Base-by-base conservation (phyloP, 92 coral and sea anemone genomes). In the Desmophyllum pertusum region DNA sequence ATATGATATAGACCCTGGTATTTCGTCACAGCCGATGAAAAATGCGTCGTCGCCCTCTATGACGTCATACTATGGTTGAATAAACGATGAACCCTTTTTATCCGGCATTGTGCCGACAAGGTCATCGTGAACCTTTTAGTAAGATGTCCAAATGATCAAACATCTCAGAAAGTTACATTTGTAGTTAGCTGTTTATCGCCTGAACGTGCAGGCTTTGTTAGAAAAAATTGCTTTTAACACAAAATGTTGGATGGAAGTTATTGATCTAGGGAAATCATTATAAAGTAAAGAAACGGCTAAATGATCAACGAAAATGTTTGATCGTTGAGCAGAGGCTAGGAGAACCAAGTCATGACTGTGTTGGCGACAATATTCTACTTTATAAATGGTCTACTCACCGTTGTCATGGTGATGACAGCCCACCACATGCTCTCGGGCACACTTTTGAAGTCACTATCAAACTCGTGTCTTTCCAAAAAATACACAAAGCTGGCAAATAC, bases 401-500 rank as follows among this genome's bases (percentile, higher is more conserved):
- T 96, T 86, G 99, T 96, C 99, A 96, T 96, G 76, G 99, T 96
- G 84, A 96, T 94, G 35, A 96, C 93, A 13, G 99, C 95, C 99
- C 99, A 96, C 99, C 99, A 96, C 93, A 96, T 94, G 62, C 95
- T 94, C 10, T 90, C 89, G 23, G 99, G 99, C 0, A 96, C 95
- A 52, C 93, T 96, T 80, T 33, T 81, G 87, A 94, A 94, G 65
- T 93, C 99, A 21, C 91, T 88, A 7, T 71, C 86, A 33, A 83
- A 80, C 81, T 93, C 92, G n/a, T 85, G 64, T 77, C 90, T 91
- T 55, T 96, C 99, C 57, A 95, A 81, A 81, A 92, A 96, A 89
- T 96, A 96, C 72, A 95, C 84, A 80, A 96, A 71, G 61, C 93
- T 93, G 41, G 98, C 94, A 86, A 96, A 96, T 68, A 95, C 95